These are phyloP conservation scores for Ptiloglossa arizonensis DNA, from an alignment of 1,140 invertebrate genomes.

Conservation along the genomic window DNA sequence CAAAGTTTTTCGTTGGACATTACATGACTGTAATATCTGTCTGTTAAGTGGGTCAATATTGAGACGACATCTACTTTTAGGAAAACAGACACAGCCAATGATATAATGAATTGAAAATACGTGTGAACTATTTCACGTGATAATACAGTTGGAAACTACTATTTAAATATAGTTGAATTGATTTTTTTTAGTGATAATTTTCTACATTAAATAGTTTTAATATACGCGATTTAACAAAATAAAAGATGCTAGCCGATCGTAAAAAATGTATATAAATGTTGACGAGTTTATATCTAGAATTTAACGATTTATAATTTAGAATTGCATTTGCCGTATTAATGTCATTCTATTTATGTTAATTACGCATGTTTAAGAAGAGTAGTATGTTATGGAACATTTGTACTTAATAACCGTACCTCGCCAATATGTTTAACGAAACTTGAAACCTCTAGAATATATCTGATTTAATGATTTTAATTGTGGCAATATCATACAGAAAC, in stretches of 20 bases:
- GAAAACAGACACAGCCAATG: neutral
- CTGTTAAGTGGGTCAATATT: conserved; percentile 14
- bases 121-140: neutral
- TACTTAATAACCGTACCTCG: conserved; percentile 60
- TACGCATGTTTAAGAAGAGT: conserved; percentile 11
- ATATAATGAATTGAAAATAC: conserved; percentile 7
- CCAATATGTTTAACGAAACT: conserved; percentile 11
- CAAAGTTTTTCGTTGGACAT: conserved; percentile 10
- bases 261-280: conserved; percentile 23
- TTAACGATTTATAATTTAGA: conserved; percentile 18
- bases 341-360: conserved; percentile 19
- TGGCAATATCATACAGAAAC: neutral
- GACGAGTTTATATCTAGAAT: conserved; percentile 12
- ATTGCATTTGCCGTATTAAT: conserved; percentile 3
- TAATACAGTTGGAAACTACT: neutral
- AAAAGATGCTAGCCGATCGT: neutral
- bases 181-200: neutral
- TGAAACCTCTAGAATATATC: conserved; percentile 13
- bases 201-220: conserved; percentile 8
- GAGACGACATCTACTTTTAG: neutral
- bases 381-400: conserved; percentile 43
- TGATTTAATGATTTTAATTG: neutral
- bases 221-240: neutral
- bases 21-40: neutral
- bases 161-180: neutral